A percentile compares a stretch with the other conserved stretches of the same genome.
phyloP scores from a whole-genome alignment of 2,888 invertebrate species.

The Notodonta dromedarius region DNA sequence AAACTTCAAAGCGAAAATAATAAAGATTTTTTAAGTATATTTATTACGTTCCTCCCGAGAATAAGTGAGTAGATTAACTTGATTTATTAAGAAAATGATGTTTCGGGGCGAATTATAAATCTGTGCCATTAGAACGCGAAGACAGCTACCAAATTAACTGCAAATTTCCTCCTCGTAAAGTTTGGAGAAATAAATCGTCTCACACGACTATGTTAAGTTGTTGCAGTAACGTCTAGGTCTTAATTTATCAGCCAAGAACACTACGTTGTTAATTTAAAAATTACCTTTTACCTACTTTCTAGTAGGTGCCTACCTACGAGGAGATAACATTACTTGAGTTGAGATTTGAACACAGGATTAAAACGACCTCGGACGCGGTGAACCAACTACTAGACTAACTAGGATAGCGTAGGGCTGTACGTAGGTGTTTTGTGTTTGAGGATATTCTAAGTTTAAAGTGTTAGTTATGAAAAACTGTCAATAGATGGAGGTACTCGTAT shows the following conservation, averaged over 20 bases:
- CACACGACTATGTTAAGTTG: conserved; percentile 44
- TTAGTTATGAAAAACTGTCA: too few relatives aligned
- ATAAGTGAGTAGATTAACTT: conserved; percentile 30
- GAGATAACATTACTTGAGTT: not conserved
- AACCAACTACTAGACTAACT: too few relatives aligned
- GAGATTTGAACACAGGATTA: not conserved
- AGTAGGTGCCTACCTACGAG: too few relatives aligned
- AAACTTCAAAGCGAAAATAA: not conserved
- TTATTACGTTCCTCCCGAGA: conserved; percentile 12
- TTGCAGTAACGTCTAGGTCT: conserved; percentile 41
- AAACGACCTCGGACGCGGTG: not conserved
- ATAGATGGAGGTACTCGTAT: too few relatives aligned
- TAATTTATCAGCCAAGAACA: conserved; percentile 35
- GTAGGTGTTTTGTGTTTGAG: too few relatives aligned
- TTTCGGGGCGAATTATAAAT: conserved; percentile 47
- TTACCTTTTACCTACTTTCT: not conserved
- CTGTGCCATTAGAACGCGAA: conserved; percentile 46
- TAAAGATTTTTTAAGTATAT: conserved; percentile 1
- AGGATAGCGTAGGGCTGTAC: too few relatives aligned
- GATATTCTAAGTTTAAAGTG: too few relatives aligned
- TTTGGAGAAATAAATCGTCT: conserved; percentile 51
- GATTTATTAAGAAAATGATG: conserved; percentile 39
- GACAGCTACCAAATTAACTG: conserved; percentile 45
- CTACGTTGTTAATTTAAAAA: conserved; percentile 19
- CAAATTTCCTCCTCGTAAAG: conserved; percentile 44